Evolutionary conservation across 1,140 invertebrate species (phyloP).

Genomic region (Pseudoatta argentina): DNA sequence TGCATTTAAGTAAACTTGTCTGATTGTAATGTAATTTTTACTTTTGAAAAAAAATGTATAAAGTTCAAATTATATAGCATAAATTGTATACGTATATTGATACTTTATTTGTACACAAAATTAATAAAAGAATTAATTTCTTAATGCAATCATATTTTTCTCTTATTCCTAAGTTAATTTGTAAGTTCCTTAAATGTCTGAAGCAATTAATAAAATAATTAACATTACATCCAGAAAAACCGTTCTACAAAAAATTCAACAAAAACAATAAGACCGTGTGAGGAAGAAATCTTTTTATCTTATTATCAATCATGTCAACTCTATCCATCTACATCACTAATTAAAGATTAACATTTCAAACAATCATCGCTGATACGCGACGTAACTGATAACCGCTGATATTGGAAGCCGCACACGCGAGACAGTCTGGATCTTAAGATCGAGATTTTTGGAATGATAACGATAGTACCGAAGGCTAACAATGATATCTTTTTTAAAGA

Average conservation of each 20-base stretch:
- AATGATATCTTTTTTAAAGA: not conserved
- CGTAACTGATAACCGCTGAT: conserved; percentile 28
- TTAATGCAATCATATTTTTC: not conserved
- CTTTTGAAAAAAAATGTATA: not conserved
- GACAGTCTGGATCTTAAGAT: conserved; percentile 15
- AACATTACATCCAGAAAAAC: not conserved
- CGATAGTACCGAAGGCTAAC: not conserved
- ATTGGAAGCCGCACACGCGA: not conserved
- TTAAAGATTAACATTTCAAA: not conserved
- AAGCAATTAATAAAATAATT: not conserved
- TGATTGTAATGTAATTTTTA: not conserved
- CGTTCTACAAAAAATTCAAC: not conserved
- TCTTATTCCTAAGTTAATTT: not conserved
- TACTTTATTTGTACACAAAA: not conserved
- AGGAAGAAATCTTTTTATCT: not conserved
- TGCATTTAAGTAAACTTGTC: not conserved
- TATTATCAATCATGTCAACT: not conserved
- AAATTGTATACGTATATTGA: not conserved
- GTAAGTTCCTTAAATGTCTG: not conserved
- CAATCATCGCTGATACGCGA: not conserved
- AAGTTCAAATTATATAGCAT: not conserved
- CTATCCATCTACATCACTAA: not conserved
- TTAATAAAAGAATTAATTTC: not conserved
- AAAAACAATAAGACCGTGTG: not conserved
- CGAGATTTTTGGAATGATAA: conserved; percentile 1